These are phyloP conservation scores for Phenganax subtilis DNA, from an alignment of 92 coral and sea anemone species.

Conservation along the genomic window DNA sequence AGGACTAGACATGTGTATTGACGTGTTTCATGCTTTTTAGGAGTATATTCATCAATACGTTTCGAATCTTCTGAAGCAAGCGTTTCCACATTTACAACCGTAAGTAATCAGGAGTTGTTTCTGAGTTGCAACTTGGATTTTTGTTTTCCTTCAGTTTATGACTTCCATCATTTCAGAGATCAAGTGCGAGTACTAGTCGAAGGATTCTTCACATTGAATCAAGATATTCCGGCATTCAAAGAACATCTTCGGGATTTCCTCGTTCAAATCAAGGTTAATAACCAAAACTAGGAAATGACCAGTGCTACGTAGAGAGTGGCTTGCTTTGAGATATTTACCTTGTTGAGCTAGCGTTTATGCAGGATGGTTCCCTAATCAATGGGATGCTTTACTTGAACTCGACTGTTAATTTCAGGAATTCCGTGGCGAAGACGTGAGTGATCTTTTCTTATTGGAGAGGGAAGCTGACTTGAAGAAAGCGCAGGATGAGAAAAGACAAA, in stretches of 20 bases:
- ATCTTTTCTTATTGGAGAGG: conserved; percentile 83
- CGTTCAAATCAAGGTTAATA: conserved; percentile 86
- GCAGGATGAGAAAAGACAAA: conserved; percentile 85
- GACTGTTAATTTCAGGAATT: conserved; percentile 56
- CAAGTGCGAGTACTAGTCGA: conserved; percentile 87
- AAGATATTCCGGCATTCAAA: conserved; percentile 97
- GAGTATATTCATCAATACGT: conserved; percentile 82
- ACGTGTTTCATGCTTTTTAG: conserved; percentile 38
- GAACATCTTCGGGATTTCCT: conserved; percentile 95
- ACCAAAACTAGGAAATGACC: neutral
- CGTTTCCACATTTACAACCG: conserved; percentile 93
- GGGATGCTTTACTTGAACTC: neutral
- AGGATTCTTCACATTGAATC: conserved; percentile 91
- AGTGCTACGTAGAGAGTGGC: too few relatives aligned
- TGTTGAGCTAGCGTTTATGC: neutral
- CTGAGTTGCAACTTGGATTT: neutral
- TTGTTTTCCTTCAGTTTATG: neutral
- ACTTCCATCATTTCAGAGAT: conserved; percentile 51
- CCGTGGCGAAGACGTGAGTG: conserved; percentile 79
- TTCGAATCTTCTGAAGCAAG: conserved; percentile 76
- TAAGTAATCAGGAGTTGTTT: conserved; percentile 44
- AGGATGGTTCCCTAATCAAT: neutral
- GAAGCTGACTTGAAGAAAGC: conserved; percentile 75
- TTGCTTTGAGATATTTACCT: neutral
- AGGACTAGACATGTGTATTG: neutral